Evolutionary conservation across 2,797 vertebrate genomes (phyloP).

Genomic region (Gymnopithys bicolor): DNA sequence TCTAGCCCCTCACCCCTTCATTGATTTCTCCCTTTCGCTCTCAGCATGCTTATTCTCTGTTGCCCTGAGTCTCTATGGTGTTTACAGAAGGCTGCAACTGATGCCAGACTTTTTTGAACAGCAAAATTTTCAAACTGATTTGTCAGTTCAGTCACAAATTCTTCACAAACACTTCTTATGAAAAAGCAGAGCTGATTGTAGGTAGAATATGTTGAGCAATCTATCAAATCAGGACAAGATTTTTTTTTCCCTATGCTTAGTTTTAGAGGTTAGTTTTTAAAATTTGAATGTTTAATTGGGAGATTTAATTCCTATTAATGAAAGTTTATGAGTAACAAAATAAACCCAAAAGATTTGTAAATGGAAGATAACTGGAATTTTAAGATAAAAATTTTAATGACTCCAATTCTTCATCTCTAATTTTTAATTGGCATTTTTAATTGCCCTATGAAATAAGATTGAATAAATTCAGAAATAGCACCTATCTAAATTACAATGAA

Average conservation of each 20-base stretch:
- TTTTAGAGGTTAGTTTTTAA: neutral
- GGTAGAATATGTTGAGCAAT: neutral
- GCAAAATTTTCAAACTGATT: neutral
- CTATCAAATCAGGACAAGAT: neutral
- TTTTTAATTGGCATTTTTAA: neutral
- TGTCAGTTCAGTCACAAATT: neutral
- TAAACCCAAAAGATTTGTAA: neutral
- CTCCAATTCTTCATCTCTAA: neutral
- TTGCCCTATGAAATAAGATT: neutral
- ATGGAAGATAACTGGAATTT: neutral
- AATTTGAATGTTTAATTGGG: neutral
- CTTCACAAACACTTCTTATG: neutral
- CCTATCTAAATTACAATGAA: neutral
- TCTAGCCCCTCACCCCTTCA: neutral
- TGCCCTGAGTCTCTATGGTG: neutral
- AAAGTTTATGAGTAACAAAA: neutral
- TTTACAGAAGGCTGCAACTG: constrained; percentile 14
- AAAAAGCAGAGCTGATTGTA: neutral
- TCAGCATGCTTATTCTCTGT: neutral
- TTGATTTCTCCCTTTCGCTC: constrained; percentile 11
- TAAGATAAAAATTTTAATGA: neutral
- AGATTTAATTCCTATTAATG: neutral
- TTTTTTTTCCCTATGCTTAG: neutral
- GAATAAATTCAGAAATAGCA: neutral
- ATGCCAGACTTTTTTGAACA: neutral